These are phyloP conservation scores for Hydrolagus affinis DNA, from an alignment of 2,113 vertebrate species.

Conservation along the genomic window DNA sequence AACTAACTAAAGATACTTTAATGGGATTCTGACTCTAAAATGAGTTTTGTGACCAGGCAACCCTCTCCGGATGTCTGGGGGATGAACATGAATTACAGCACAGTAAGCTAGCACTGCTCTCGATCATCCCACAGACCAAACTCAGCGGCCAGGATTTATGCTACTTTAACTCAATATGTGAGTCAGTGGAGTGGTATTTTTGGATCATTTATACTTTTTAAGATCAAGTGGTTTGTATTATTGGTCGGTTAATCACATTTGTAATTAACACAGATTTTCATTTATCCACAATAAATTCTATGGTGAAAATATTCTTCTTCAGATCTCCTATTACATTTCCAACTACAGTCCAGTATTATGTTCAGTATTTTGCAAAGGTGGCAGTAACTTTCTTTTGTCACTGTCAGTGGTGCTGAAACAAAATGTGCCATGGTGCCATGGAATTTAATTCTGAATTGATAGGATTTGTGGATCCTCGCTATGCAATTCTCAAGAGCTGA, in stretches of 20 bases:
- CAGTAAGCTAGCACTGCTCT: conserved; percentile 55
- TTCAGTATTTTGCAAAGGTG: not conserved
- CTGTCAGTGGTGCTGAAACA: not conserved
- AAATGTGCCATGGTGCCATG: not conserved
- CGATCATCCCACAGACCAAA: conserved; percentile 52
- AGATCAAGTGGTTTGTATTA: conserved; percentile 65
- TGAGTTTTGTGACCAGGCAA: conserved; percentile 58
- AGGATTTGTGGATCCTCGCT: not conserved
- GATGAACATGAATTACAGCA: conserved; percentile 65
- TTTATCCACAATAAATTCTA: not conserved
- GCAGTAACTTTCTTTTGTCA: not conserved
- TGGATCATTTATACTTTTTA: conserved; percentile 48
- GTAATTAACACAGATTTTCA: conserved; percentile 51
- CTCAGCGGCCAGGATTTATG: conserved; percentile 57
- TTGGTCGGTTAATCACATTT: conserved; percentile 69
- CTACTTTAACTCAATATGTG: conserved; percentile 53
- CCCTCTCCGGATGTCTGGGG: conserved; percentile 60
- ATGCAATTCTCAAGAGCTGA: not conserved
- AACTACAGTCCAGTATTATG: not conserved
- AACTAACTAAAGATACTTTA: conserved; percentile 60
- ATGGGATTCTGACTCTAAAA: conserved; percentile 59
- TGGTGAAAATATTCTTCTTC: not conserved
- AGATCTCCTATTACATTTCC: not conserved
- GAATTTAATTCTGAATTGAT: conserved; percentile 5
- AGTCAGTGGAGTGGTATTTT: conserved; percentile 51